Evolutionary conservation across 2,888 invertebrate species (phyloP).

Genomic region (Ormyrus pomaceus): DNA sequence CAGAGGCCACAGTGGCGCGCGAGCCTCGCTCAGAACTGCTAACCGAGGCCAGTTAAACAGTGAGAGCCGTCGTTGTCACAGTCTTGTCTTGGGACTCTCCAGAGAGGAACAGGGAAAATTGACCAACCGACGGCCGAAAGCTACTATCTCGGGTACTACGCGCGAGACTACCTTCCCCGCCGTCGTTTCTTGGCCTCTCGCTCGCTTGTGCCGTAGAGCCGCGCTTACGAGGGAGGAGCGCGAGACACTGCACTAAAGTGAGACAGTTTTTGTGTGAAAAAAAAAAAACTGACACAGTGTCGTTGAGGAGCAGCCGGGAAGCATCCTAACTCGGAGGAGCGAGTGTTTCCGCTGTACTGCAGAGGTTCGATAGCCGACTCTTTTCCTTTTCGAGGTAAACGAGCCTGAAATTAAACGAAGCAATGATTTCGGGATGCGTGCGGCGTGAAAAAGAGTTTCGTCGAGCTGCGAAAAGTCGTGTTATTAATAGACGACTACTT

Average conservation of each 20-base stretch:
- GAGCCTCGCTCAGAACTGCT: conserved; percentile 64
- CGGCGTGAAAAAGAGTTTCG: background rate
- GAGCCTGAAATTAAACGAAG: background rate
- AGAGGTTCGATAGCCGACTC: conserved; percentile 40
- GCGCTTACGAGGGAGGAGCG: background rate
- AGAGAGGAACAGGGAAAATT: conserved; percentile 22
- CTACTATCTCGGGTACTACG: background rate
- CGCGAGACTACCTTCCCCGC: background rate
- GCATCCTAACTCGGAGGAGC: background rate
- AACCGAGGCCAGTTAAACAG: conserved; percentile 33
- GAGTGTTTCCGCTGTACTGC: conserved; percentile 55
- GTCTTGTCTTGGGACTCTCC: conserved; percentile 31
- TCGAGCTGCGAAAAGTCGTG: background rate
- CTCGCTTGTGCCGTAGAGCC: too few species aligned
- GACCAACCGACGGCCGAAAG: background rate
- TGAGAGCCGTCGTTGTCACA: conserved; percentile 18
- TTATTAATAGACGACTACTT: too few species aligned
- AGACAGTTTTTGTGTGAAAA: background rate
- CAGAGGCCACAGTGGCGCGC: conserved; percentile 70
- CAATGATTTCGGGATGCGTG: background rate
- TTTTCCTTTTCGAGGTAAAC: conserved; percentile 54
- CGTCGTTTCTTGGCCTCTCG: too few species aligned
- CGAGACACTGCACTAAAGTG: too few species aligned
- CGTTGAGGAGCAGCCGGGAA: too few species aligned
- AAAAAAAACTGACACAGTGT: background rate